Evolutionary conservation across 1,140 invertebrate species (phyloP), one percentile per base, ranked within the genome.

Genomic region (Drosophila neocordata): DNA sequence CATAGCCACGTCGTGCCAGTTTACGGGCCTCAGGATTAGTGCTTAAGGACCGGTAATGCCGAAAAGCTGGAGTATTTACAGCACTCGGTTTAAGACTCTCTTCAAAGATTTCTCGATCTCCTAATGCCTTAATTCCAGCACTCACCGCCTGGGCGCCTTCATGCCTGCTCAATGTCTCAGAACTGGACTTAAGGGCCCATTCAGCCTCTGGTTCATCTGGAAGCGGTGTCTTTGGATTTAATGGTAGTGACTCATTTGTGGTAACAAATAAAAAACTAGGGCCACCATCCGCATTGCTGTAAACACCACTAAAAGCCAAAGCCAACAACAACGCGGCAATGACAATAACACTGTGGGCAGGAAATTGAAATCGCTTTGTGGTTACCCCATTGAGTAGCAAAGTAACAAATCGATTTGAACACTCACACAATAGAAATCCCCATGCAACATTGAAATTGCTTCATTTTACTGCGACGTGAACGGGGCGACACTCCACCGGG

Each of bases 401-500:
- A 6, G 27, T 31, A 31, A 73, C 79, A 81, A 81, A 82, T 66
- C 79, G 60, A 20, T 70, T n/a, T 51, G 56, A 34, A 38, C 41
- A 90, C 95, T 95, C 91, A 96, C 95, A 95, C 84, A 51, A 96
- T 88, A 1, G 92, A 92, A 0, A 93, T 92, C 69, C 94, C 95
- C 1, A 96, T 90, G 68, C 94, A 95, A 77, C 95, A 96, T 79
- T 96, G 95, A 64, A 96, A 94, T 79, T 94, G 94, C 11, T 93
- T 92, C 20, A 96, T 91, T 51, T 93, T 93, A 15, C 93, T 93
- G 78, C 93, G 93, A 73, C 94, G 93, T 38, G 91, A 92, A 35
- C 94, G 92, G 2, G 93, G 89, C 1, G 94, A 80, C 67, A 93
- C 93, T 9, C 93, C 93, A 18, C 93, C 92, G 53, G 94, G 94